Conservation (phyloP, 2,888 invertebrate species). For the Mythimna loreyi region DNA sequence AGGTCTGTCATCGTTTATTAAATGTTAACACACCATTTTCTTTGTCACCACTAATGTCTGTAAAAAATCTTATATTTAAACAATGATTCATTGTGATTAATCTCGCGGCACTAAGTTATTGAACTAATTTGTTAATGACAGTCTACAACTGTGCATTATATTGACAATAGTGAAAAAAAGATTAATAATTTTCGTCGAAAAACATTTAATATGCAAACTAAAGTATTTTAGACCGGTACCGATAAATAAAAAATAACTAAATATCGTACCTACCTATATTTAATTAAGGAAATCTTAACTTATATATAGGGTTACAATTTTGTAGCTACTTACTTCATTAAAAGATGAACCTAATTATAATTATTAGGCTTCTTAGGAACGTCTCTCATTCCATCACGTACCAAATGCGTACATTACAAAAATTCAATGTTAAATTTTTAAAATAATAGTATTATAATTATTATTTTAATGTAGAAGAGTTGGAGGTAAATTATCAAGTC, state of each 20-base stretch:
- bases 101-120: conserved; percentile 67
- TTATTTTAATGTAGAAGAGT: conserved; percentile 25
- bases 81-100: conserved; percentile 66
- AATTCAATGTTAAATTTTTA: conserved; percentile 26
- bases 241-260: conserved; percentile 45
- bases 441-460: conserved; percentile 56
- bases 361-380: conserved; percentile 64
- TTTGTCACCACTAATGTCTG: conserved; percentile 81
- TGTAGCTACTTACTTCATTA: conserved; percentile 47
- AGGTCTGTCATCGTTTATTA: conserved; percentile 82
- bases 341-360: conserved; percentile 32
- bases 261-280: conserved; percentile 64
- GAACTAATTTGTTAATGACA: conserved; percentile 65
- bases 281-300: conserved; percentile 57
- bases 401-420: conserved; percentile 35
- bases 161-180: conserved; percentile 49
- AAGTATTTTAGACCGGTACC: conserved; percentile 54
- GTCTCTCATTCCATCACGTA: conserved; percentile 47
- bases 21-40: conserved; percentile 83
- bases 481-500: conserved; percentile 7
- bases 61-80: conserved; percentile 81
- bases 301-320: conserved; percentile 50
- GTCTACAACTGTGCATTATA: conserved; percentile 67
- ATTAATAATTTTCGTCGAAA: conserved; percentile 43
- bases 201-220: conserved; percentile 36